Evolutionary conservation across 2,888 invertebrate genomes (phyloP), one percentile per base, ranked within the genome.

Genomic region (Piscicola geometra): DNA sequence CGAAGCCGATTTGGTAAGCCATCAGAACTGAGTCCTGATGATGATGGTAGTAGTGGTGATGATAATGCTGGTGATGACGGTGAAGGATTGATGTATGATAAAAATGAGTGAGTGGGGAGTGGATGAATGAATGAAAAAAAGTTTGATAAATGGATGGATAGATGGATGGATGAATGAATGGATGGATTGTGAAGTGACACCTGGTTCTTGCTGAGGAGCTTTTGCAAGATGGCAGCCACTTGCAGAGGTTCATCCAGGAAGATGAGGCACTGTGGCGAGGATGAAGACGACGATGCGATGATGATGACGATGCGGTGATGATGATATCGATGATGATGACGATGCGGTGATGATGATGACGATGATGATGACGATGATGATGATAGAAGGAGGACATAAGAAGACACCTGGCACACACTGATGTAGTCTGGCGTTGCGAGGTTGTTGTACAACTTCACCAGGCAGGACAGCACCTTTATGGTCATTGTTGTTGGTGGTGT

Each of bases 1-100:
- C 99, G 87, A 99, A 99, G 0, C 91, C 96, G 82, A 99, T 96
- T 87, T 99, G 99, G 86, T 95, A 99, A 0, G 96, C 96, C 93
- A 98, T 97, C 60, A 98, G 87, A 77, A 92, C 91, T 79, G 90
- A 91, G 79, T 93, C 91, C 86, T 87, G 81, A 50, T 77, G 66
- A n/a, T 64, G 28, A 76, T 36, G 9, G 28, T 35, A 5, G 3
- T 18, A 52, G 21, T 21, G 28, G 30, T 60, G 36, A 47, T 21
- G 0, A 30, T 50, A 74, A 25, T 1, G 12, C 32, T 18, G 35
- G 32, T 52, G 72, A 41, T 9, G 5, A 15, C 9, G 15, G 5
- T 5, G 15, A 15, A 9, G 41, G 15, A 41, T 41, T 5, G 15
- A 41, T 41, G 41, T 5, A 41, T 41, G 41, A 41, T 9, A 9